These are phyloP conservation scores for Oreortyx pictus DNA, from an alignment of 2,797 vertebrate genomes.

Conservation along the genomic window DNA sequence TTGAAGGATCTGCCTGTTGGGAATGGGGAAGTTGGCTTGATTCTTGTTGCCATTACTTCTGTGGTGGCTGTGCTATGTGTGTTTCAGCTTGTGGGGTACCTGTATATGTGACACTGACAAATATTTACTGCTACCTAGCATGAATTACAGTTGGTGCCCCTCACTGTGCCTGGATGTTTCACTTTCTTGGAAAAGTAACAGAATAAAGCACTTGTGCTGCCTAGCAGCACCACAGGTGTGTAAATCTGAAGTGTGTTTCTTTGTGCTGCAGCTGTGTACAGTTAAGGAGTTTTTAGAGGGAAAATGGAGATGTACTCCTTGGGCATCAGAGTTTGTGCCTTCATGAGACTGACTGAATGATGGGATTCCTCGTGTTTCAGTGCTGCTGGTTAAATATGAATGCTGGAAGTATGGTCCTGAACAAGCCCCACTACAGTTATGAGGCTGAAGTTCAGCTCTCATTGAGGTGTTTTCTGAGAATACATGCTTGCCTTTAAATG, in stretches of 20 bases:
- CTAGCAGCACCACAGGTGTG: not conserved
- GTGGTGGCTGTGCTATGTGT: not conserved
- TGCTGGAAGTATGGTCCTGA: not conserved
- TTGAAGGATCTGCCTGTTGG: not conserved
- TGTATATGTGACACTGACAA: not conserved
- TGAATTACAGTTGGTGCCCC: not conserved
- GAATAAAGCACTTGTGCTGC: not conserved
- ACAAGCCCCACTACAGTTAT: not conserved
- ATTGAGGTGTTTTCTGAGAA: not conserved
- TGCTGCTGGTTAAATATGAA: accelerated
- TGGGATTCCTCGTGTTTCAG: accelerated
- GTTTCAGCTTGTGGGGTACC: not conserved
- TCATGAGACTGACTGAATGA: not conserved
- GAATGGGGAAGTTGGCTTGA: not conserved
- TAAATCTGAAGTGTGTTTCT: not conserved
- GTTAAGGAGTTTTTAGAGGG: not conserved
- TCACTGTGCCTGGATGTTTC: not conserved
- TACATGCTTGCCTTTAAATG: not conserved
- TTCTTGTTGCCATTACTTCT: not conserved
- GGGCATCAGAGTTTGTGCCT: not conserved
- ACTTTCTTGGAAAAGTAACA: not conserved
- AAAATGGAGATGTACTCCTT: accelerated
- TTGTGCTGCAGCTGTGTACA: not conserved
- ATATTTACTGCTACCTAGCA: not conserved
- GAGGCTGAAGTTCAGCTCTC: not conserved